Evolutionary conservation across 2,113 vertebrate genomes (phyloP), one percentile per base, ranked within the genome.

Genomic region (Psettodes erumei): DNA sequence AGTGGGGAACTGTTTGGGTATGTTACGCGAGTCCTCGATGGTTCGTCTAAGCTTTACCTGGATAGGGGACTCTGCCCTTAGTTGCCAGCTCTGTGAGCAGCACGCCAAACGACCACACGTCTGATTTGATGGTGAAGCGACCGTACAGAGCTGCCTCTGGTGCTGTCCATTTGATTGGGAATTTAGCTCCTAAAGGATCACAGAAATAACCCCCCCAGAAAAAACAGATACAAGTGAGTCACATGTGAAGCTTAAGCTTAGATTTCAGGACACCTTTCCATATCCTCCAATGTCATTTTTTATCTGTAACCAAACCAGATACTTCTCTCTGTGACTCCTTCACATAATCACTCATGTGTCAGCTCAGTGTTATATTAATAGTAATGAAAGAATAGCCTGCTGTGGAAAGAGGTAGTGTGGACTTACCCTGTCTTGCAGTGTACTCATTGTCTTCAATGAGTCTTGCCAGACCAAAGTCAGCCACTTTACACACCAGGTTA

Each of bases 391-490:
- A 32, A 11, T 8, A 56, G 33, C 18, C 15, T 18, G 2, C 3
- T 21, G 18, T 70, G 28, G 8, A 58, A 19, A 74, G 37, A 45
- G 2, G 6, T 32, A 28, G 32, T 35, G 2, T 21, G 66, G 12
- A 47, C 86, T 6, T 81, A 97, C 98, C 98, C 94, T 99, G 98
- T 81, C 97, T 95, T 43, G 97, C 98, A 0, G 97, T 98, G 94
- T 99, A 98, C 83, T 99, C 97, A 0, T 99, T 99, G 94, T 99
- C 97, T 81, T 99, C 98, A 0, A 99, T 98, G 89, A 99, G 96
- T 18, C 98, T 94, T 0, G 97, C 97, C 87, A 99, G 84, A 54
- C 97, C 97, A 0, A 99, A 98, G 90, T 99, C 98, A 0, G 98
- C 97, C 76, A 99, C 96, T 63, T 99, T 98, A 91, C 97, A 99